These are phyloP conservation scores for Xenopus petersii DNA, from an alignment of 2,797 vertebrate genomes.

Conservation along the genomic window DNA sequence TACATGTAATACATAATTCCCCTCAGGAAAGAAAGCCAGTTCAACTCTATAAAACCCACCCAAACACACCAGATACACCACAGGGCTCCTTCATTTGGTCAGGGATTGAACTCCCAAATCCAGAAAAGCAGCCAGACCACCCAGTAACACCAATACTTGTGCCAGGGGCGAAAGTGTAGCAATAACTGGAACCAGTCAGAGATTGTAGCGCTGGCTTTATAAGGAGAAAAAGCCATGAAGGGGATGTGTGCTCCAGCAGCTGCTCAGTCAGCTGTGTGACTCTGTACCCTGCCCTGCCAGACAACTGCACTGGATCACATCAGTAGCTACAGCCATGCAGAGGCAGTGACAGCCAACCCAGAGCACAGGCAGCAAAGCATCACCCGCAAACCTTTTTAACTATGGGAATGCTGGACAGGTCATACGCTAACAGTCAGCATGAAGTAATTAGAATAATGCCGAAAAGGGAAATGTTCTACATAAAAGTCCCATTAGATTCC, in stretches of 20 bases:
- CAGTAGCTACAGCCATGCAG: conserved; percentile 20
- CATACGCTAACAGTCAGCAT: too few species aligned
- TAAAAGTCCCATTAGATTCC: too few species aligned
- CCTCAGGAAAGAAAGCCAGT: conserved; percentile 25
- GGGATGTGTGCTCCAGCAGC: conserved; percentile 44
- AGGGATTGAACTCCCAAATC: conserved; percentile 38
- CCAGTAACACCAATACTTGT: conserved; percentile 73
- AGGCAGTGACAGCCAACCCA: accelerated
- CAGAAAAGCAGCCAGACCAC: conserved; percentile 72
- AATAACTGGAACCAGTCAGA: conserved; percentile 80
- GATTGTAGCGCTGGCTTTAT: conserved; percentile 76
- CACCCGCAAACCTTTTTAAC: conserved; percentile 9
- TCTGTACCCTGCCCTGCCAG: conserved; percentile 37
- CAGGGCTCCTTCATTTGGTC: conserved; percentile 40
- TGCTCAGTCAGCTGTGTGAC: conserved; percentile 61
- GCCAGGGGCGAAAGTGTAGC: conserved; percentile 78
- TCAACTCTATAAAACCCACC: conserved; percentile 42
- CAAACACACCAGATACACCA: conserved; percentile 46
- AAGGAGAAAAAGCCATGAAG: conserved; percentile 69
- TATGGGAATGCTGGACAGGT: too few species aligned
- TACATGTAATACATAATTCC: conserved; percentile 40
- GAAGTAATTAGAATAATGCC: too few species aligned
- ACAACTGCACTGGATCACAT: conserved; percentile 19
- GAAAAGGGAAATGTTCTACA: too few species aligned
- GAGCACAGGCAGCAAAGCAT: background rate